Conservation (phyloP, 2,888 invertebrate genomes). For the Drosophila trichaetosa region DNA sequence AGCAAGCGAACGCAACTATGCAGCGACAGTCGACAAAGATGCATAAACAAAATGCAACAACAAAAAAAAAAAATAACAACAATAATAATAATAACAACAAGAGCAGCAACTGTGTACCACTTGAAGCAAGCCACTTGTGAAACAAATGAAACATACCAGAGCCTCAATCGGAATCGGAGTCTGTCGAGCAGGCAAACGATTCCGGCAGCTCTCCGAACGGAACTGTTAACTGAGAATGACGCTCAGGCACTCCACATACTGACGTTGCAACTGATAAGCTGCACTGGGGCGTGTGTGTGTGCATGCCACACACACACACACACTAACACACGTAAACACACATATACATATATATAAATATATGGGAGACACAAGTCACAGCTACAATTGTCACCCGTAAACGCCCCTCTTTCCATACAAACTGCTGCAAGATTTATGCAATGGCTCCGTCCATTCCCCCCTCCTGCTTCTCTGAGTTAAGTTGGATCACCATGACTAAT, state of each 20-base stretch:
- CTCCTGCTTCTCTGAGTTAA: background rate
- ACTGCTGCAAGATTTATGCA: slow-evolving; percentile 28
- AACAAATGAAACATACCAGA: slow-evolving; percentile 75
- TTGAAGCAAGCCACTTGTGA: slow-evolving; percentile 68
- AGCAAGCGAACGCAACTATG: slow-evolving; percentile 53
- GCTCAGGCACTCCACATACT: slow-evolving; percentile 15
- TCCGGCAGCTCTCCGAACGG: slow-evolving; percentile 66
- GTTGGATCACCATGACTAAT: slow-evolving; percentile 62
- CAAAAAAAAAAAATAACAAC: slow-evolving; percentile 45
- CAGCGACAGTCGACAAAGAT: slow-evolving; percentile 68
- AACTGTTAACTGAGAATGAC: slow-evolving; percentile 58
- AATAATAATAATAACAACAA: slow-evolving; percentile 25
- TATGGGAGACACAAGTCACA: slow-evolving; percentile 15
- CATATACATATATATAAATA: slow-evolving; percentile 1
- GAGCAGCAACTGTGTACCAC: slow-evolving; percentile 31
- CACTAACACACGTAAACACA: background rate
- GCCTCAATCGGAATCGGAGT: slow-evolving; percentile 10
- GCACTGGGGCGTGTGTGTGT: slow-evolving; percentile 36
- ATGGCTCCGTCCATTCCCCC: background rate
- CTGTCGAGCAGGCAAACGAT: slow-evolving; percentile 52
- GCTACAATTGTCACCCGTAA: slow-evolving; percentile 54
- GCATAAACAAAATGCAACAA: slow-evolving; percentile 72
- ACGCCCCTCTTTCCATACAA: slow-evolving; percentile 37
- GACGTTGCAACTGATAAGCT: slow-evolving; percentile 57
- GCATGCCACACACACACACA: slow-evolving; percentile 17